phyloP scores from a whole-genome alignment of 2,113 vertebrate genomes.

The Prochilodus magdalenae region DNA sequence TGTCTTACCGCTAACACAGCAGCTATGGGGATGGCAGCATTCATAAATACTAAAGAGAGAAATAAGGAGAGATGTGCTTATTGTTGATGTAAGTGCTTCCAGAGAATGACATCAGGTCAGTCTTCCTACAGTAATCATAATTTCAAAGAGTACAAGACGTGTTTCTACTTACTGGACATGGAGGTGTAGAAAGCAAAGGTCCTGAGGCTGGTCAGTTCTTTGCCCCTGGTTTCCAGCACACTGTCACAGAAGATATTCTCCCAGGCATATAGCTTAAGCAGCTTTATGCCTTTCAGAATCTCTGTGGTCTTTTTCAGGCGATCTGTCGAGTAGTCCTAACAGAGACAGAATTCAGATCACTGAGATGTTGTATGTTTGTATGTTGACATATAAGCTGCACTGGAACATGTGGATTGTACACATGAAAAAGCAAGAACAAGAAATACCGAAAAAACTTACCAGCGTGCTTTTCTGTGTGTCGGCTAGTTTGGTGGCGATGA shows the following conservation, averaged over 20 bases:
- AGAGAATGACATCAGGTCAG: not conserved
- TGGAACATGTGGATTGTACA: not conserved
- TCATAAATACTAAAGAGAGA: conserved; percentile 90
- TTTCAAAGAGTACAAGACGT: not conserved
- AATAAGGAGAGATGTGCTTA: not conserved
- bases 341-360: not conserved
- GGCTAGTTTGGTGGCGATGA: conserved; percentile 94
- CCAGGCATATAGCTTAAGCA: conserved; percentile 97
- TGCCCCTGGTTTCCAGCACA: conserved; percentile 90
- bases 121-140: not conserved
- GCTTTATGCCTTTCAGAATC: conserved; percentile 95
- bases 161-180: conserved; percentile 82
- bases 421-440: not conserved
- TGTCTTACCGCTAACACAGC: conserved; percentile 93
- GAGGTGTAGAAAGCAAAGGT: conserved; percentile 88
- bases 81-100: not conserved
- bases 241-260: conserved; percentile 95
- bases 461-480: conserved; percentile 95
- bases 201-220: conserved; percentile 89
- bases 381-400: too few species aligned
- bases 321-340: conserved; percentile 95
- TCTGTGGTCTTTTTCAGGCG: conserved; percentile 97
- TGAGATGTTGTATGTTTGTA: too few species aligned
- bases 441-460: conserved; percentile 77
- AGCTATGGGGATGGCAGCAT: conserved; percentile 95